Conservation (phyloP, 2,797 vertebrate genomes). For the Notolabrus celidotus region DNA sequence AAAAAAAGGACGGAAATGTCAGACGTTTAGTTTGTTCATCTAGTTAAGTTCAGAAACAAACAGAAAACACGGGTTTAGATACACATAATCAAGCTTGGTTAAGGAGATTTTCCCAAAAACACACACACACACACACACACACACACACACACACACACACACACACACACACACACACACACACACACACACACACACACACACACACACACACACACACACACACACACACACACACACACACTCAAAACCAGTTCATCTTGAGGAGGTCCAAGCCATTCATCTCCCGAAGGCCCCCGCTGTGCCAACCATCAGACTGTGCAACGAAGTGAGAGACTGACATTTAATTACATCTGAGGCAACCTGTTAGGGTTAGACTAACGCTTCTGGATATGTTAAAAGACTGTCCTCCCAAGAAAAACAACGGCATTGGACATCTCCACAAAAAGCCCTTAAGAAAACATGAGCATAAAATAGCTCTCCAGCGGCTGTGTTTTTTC, state of each 20-base stretch:
- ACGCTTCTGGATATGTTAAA: slow-evolving; percentile 23
- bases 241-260: slow-evolving; percentile 28
- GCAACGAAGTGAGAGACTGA: slow-evolving; percentile 53
- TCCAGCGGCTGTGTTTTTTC: not conserved
- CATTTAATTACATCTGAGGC: slow-evolving; percentile 58
- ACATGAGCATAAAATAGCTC: not conserved
- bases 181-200: not conserved
- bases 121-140: not conserved
- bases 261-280: slow-evolving; percentile 49
- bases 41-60: slow-evolving; percentile 26
- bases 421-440: not conserved
- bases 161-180: not conserved
- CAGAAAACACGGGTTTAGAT: slow-evolving; percentile 1
- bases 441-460: slow-evolving; percentile 4
- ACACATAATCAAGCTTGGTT: slow-evolving; percentile 1
- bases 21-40: slow-evolving; percentile 15
- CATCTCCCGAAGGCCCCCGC: slow-evolving; percentile 42
- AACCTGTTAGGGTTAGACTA: slow-evolving; percentile 46
- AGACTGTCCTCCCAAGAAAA: slow-evolving; percentile 18
- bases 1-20: slow-evolving; percentile 48
- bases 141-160: not conserved
- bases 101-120: not conserved
- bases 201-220: not conserved
- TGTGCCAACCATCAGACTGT: slow-evolving; percentile 48
- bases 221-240: not conserved